Percentiles rank a stretch among this genome's conserved stretches.
These are phyloP conservation scores for Hypsibius dujardini DNA, from an alignment of 1,140 invertebrate species.

Conservation along the genomic window DNA sequence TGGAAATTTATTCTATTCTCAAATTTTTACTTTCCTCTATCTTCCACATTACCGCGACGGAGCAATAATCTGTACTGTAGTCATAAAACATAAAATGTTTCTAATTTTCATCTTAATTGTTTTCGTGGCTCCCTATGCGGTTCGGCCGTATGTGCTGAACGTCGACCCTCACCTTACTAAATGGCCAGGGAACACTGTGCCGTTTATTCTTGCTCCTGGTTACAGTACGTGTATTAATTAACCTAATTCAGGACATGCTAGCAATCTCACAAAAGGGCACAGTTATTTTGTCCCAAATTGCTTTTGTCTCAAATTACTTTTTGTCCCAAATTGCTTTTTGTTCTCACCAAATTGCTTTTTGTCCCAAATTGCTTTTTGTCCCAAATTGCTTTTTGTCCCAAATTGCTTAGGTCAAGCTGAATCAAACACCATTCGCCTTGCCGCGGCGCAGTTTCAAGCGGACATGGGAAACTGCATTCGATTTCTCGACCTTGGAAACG, in stretches of 20 bases:
- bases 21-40: too few species aligned
- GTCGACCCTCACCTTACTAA: background rate
- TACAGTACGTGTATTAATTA: background rate
- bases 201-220: background rate
- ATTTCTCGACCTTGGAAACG: background rate
- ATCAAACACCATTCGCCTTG: background rate
- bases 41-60: too few species aligned
- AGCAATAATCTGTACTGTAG: too few species aligned
- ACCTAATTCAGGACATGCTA: too few species aligned
- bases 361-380: background rate
- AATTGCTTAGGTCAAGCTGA: background rate
- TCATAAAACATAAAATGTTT: too few species aligned
- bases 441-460: background rate
- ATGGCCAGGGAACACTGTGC: constrained; percentile 14
- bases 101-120: too few species aligned
- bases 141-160: background rate
- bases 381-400: background rate
- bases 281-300: background rate
- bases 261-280: too few species aligned
- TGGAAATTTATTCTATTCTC: too few species aligned
- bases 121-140: background rate
- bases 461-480: constrained; percentile 16
- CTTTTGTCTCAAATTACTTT: background rate
- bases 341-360: background rate
- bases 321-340: background rate